Percentiles rank a stretch among this genome's conserved stretches.
These are phyloP conservation scores for Hipposideros larvatus DNA, from an alignment of 2,797 vertebrate genomes.

Conservation along the genomic window DNA sequence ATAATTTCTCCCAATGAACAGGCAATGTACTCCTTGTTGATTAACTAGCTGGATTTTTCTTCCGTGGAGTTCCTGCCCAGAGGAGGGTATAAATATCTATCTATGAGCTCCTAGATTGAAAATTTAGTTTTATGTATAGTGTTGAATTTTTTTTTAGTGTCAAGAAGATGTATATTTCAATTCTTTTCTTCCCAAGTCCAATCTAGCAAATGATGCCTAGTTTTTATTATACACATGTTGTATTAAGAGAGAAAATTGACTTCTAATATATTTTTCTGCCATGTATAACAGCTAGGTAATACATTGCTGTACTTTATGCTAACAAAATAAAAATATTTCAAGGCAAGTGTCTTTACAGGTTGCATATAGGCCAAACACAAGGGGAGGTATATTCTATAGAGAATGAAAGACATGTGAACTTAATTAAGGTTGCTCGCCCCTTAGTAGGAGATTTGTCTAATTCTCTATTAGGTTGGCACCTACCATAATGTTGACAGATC, in stretches of 20 bases:
- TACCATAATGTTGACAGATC: not conserved
- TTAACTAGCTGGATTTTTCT: not conserved
- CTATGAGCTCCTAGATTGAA: not conserved
- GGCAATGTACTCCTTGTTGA: not conserved
- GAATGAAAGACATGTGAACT: not conserved
- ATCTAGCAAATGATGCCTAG: slow-evolving; percentile 10
- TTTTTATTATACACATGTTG: slow-evolving; percentile 11
- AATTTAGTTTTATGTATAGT: slow-evolving; percentile 24
- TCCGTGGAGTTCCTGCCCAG: not conserved
- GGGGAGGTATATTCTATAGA: not conserved
- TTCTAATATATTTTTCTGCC: slow-evolving; percentile 44
- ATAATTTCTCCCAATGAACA: not conserved
- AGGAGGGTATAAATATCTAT: not conserved
- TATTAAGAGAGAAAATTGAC: slow-evolving; percentile 29
- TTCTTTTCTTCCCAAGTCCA: slow-evolving; percentile 29
- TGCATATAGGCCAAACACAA: not conserved
- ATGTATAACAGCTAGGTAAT: not conserved
- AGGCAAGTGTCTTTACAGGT: not conserved
- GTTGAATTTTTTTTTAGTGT: slow-evolving; percentile 22
- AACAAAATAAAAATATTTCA: slow-evolving; percentile 52
- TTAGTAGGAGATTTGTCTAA: not conserved
- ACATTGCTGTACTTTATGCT: not conserved
- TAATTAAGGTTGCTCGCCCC: not conserved
- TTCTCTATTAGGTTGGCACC: not conserved
- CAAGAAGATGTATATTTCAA: not conserved